Percentiles rank a stretch among this genome's conserved stretches.
phyloP scores from a whole-genome alignment of 2,888 invertebrate genomes.

The Stenodema calcarata region DNA sequence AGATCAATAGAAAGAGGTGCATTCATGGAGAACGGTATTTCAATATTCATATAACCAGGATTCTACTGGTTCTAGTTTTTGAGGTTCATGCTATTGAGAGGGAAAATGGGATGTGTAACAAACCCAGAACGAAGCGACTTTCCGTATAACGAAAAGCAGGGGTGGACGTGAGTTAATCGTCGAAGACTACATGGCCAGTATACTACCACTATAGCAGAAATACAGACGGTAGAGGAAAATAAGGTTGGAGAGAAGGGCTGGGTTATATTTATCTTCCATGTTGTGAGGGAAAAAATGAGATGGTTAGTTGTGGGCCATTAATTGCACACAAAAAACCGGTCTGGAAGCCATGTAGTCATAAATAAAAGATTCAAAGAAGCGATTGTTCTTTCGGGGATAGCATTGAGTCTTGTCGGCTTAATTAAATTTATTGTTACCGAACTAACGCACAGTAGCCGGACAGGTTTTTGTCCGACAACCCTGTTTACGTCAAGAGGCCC shows the following conservation, averaged over 20 bases:
- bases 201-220: too few relatives aligned
- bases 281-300: neutral
- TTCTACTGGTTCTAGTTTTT: too few relatives aligned
- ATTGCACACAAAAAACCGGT: neutral
- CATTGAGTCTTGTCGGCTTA: neutral
- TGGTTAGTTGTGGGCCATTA: neutral
- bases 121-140: too few relatives aligned
- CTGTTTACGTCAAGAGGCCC: too few relatives aligned
- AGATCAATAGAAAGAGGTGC: too few relatives aligned
- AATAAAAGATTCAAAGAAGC: neutral
- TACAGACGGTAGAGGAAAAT: neutral
- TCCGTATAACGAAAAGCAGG: too few relatives aligned
- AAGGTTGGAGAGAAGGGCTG: neutral
- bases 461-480: neutral
- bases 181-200: too few relatives aligned
- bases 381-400: neutral
- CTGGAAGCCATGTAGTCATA: neutral
- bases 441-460: neutral
- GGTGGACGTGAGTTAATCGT: too few relatives aligned
- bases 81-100: too few relatives aligned
- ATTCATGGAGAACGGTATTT: too few relatives aligned
- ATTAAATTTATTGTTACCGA: neutral
- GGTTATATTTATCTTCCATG: neutral
- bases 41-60: too few relatives aligned
- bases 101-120: too few relatives aligned